phyloP scores from a whole-genome alignment of 2,113 vertebrate genomes.

The Sisor rabdophorus region DNA sequence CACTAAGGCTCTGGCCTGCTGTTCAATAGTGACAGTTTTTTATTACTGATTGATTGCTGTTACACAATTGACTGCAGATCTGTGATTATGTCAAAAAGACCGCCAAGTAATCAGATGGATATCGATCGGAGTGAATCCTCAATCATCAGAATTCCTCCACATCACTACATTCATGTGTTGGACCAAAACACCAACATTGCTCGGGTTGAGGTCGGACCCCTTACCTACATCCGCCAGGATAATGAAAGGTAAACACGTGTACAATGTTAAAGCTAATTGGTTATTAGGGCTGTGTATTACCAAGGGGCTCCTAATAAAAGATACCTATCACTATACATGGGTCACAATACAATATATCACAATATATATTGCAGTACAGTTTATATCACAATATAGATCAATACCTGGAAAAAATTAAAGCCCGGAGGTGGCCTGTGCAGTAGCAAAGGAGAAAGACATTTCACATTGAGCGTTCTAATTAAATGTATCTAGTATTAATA shows the following conservation, averaged over 20 bases:
- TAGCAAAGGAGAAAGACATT: too few relatives aligned
- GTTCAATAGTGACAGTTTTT: not conserved
- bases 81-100: slow-evolving; percentile 28
- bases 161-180: slow-evolving; percentile 86
- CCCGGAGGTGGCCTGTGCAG: too few relatives aligned
- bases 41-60: not conserved
- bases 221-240: slow-evolving; percentile 88
- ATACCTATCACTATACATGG: too few relatives aligned
- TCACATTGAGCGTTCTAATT: too few relatives aligned
- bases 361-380: too few relatives aligned
- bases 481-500: too few relatives aligned
- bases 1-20: too few relatives aligned
- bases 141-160: slow-evolving; percentile 86
- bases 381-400: too few relatives aligned
- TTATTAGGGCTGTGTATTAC: not conserved
- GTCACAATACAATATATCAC: too few relatives aligned
- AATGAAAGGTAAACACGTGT: slow-evolving; percentile 76
- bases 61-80: not conserved
- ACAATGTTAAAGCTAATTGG: not conserved
- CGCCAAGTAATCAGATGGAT: slow-evolving; percentile 2
- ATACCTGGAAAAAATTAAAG: too few relatives aligned
- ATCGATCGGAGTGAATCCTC: slow-evolving; percentile 56
- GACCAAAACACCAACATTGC: slow-evolving; percentile 90
- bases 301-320: not conserved
- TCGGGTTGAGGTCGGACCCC: slow-evolving; percentile 80